Base-by-base conservation (phyloP, 1,140 invertebrate species). In the Drosophila tsacasi region DNA sequence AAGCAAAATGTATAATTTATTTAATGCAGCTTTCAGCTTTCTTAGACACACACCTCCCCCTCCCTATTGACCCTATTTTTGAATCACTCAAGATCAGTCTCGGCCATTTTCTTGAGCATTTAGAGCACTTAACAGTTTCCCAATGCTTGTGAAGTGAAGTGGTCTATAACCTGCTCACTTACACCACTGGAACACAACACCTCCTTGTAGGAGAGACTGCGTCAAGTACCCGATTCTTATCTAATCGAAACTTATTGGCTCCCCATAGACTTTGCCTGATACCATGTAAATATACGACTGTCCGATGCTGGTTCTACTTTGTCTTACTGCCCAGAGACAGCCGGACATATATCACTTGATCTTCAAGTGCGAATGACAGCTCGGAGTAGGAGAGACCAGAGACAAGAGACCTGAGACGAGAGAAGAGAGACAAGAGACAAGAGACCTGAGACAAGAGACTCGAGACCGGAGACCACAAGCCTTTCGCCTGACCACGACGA, bases 321-420 rank as follows among this genome's bases (percentile, higher is more conserved):
- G 59, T 47, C 67, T 69, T 69, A 15, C 47, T 66, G 44, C 42
- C 9, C 25, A 39, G 25, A 47, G n/a, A 42, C 59, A 49, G 52
- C 35, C 42, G 64, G 68, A 71, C 55, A 69, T 79, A 60, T 67
- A 85, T 85, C 68, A 78, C 68, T 85, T 87, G 65, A 65, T 65
- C 73, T 79, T 87, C 81, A 87, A 87, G 85, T 87, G 84, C 81
- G 86, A 89, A 89, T 87, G 84, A 89, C 72, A 80, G 83, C 50
- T 54, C 50, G 42, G 65, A 73, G 69, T 40, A 42, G 40, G 32
- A 67, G 32, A 62, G 65, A 76, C 64, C 46, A 47, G 71, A 77
- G 68, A 65, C 52, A 4, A 35, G 46, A 61, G 55, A 42, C 57
- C 5, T 4, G 19, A 47, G 49, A 71, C 47, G 10, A 37, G 46